These are phyloP conservation scores for Tipula unca DNA, from an alignment of 2,888 invertebrate genomes.

Conservation along the genomic window DNA sequence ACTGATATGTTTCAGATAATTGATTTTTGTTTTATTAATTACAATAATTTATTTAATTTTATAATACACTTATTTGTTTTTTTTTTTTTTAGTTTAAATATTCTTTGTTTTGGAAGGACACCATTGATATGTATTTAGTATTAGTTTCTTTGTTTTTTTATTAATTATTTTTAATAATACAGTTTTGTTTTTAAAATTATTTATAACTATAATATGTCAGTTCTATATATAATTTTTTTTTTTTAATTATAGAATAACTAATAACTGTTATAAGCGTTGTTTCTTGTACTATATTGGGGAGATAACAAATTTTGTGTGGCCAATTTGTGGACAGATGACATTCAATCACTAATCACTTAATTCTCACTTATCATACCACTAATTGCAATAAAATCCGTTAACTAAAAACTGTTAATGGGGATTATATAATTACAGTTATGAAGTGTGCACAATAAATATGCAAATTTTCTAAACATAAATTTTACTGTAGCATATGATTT, in stretches of 20 bases:
- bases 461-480: too few relatives aligned
- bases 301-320: neutral
- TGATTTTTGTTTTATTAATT: neutral
- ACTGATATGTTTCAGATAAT: neutral
- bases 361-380: too few relatives aligned
- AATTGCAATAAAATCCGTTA: too few relatives aligned
- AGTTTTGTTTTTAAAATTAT: slow-evolving; percentile 16
- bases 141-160: neutral
- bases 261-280: neutral
- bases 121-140: slow-evolving; percentile 22
- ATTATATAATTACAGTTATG: too few relatives aligned
- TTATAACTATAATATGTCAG: neutral
- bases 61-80: neutral
- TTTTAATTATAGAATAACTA: too few relatives aligned
- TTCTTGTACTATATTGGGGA: neutral
- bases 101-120: slow-evolving; percentile 22
- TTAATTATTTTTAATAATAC: slow-evolving; percentile 18
- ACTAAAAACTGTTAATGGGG: too few relatives aligned
- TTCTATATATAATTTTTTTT: neutral
- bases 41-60: neutral
- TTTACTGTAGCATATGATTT: too few relatives aligned
- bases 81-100: neutral
- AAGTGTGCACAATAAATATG: too few relatives aligned
- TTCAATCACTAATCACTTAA: too few relatives aligned
- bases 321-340: too few relatives aligned